Evolutionary conservation across 2,113 vertebrate genomes (phyloP), one percentile per base, ranked within the genome.

Genomic region (Salvator merianae): DNA sequence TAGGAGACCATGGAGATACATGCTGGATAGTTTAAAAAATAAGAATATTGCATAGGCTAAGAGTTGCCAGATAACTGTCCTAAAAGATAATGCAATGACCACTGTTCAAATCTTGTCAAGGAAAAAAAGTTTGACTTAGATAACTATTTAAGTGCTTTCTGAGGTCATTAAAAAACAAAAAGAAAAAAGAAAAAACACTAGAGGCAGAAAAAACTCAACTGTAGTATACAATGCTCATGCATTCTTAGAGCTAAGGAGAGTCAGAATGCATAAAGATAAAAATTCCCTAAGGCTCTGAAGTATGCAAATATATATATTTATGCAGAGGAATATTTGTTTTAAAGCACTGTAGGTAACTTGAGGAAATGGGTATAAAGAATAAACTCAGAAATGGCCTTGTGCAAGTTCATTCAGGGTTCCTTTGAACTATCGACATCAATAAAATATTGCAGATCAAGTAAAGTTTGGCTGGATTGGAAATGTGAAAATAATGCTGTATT

Each of bases 231-330:
- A 3, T 75, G 77, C 75, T 9, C 24, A 55, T 79, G 20, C 59
- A 87, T 38, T 72, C 7, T 90, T 92, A 83, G 89, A 88, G 70
- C 40, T 63, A 89, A 90, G 77, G 72, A 63, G 0, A 66, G 7
- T 86, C 83, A 84, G 63, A 77, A 1, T n/a, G 53, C 83, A 86
- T 80, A 24, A 91, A 92, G 87, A 84, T 78, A 20, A 6, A 90
- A 85, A 84, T 76, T 3, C 1, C n/a, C 71, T 55, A 72, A 89
- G 16, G 50, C 88, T 85, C 0, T 0, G 12, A 68, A 86, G 75
- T 9, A 85, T 89, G 76, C 84, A 90, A 87, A 85, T 82, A 82
- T 0, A 4, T 84, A 8, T 85, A 22, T 85, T 86, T 88, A 18
- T 63, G 89, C 74, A 85, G 78, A 86, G 50, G 10, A 88, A 85